Base-by-base conservation (phyloP, 2,797 vertebrate species). In the Ataeniobius toweri region DNA sequence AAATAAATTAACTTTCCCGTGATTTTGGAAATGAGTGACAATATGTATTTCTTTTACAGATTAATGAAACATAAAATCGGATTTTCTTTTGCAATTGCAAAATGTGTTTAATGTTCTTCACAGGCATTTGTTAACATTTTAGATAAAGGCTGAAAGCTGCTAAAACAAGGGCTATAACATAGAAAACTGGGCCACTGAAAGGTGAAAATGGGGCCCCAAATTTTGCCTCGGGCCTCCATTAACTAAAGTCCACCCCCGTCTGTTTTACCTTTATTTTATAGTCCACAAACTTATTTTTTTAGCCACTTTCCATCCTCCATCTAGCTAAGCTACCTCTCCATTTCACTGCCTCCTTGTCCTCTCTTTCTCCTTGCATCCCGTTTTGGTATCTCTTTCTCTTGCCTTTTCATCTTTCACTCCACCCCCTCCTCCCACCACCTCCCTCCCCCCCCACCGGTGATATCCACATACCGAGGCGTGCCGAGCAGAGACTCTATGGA, bases 401-500 rank as follows among this genome's bases (percentile, higher is more conserved):
- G 36, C 36, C 36, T 36, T 80, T 83, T 85, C 78, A 80, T 82
- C 77, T 68, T 1, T 24, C 51, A 39, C 78, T 67, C 74, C 77
- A 31, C 76, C 84, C 73, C 44, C 61, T 9, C 78, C 56, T 14
- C 22, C 71, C 67, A 26, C 53, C 76, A 12, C n/a, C 41, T 12
- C 18, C 55, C 61, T 2, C 1, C 56, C 58, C 3, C 75, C 26
- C 74, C 50, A 2, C 85, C 84, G 81, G 77, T 84, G 90, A 84
- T 75, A 90, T 89, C 91, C 89, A 83, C 76, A 83, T 90, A 91
- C 85, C 83, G 86, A 83, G 85, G 80, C 79, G 87, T 83, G 85
- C 81, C 79, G 85, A 89, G 86, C 88, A 61, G 83, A 89, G 79
- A 39, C 86, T 87, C 89, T 82, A 83, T 91, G 87, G 86, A 86